These are phyloP conservation scores for Ditula angustiorana DNA, from an alignment of 2,888 invertebrate genomes.

Conservation along the genomic window DNA sequence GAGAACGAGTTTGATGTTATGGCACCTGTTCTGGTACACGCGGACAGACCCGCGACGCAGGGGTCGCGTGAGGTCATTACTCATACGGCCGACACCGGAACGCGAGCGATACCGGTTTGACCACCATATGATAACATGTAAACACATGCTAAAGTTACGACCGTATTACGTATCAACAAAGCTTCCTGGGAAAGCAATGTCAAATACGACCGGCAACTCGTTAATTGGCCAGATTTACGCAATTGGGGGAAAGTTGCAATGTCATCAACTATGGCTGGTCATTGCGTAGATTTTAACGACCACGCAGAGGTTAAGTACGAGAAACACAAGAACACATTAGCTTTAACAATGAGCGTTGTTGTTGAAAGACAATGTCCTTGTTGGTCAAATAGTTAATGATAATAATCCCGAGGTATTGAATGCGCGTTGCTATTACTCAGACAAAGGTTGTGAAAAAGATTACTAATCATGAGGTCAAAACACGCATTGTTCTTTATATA, in stretches of 20 bases:
- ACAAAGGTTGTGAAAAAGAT: conserved; percentile 34
- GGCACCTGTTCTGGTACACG: conserved; percentile 58
- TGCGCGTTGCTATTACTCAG: conserved; percentile 2
- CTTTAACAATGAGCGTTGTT: conserved; percentile 27
- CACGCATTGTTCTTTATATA: conserved; percentile 15
- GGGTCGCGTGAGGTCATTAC: conserved; percentile 74
- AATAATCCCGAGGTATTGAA: conserved; percentile 30
- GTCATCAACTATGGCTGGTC: conserved; percentile 47
- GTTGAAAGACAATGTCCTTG: conserved; percentile 31
- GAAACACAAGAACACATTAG: conserved; percentile 22
- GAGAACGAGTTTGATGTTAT: conserved; percentile 53
- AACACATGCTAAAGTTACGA: conserved; percentile 56
- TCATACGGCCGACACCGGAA: conserved; percentile 59
- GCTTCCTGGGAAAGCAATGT: conserved; percentile 57
- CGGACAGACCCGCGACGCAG: conserved; percentile 51
- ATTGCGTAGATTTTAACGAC: conserved; percentile 38
- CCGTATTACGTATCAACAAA: conserved; percentile 55
- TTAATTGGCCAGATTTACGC: conserved; percentile 56
- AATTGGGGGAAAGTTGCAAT: conserved; percentile 65
- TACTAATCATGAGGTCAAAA: conserved; percentile 15
- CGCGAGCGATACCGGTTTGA: conserved; percentile 67
- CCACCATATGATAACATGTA: conserved; percentile 70
- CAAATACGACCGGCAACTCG: conserved; percentile 49
- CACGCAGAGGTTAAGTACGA: conserved; percentile 27
- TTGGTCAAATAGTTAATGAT: conserved; percentile 34